A percentile compares a stretch with the other conserved stretches of the same genome.
Conservation (phyloP, 2,113 vertebrate genomes). For the Entelurus aequoreus region DNA sequence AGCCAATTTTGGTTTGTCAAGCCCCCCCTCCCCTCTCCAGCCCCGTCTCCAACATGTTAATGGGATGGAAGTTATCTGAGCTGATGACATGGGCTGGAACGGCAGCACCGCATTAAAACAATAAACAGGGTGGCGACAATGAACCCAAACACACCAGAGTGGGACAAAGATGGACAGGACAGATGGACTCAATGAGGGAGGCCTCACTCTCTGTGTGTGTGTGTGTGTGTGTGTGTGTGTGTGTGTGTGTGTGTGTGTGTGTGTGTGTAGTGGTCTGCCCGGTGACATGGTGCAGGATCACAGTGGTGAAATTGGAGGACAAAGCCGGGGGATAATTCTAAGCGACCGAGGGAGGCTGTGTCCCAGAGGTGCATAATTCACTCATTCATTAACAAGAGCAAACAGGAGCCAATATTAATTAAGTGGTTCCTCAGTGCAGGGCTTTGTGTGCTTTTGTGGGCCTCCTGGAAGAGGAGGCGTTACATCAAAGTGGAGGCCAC, state of each 20-base stretch:
- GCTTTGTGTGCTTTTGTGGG: constrained; percentile 40
- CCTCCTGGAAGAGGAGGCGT: constrained; percentile 38
- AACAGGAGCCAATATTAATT: constrained; percentile 77
- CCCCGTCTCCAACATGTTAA: constrained; percentile 86
- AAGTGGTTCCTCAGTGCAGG: constrained; percentile 57
- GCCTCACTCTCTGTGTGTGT: constrained; percentile 18
- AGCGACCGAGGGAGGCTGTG: constrained; percentile 56
- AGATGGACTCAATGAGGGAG: constrained; percentile 77
- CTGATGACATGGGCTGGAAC: constrained; percentile 66
- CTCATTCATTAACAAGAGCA: constrained; percentile 74
- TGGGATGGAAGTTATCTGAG: constrained; percentile 88
- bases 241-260: constrained; percentile 27
- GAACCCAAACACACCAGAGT: constrained; percentile 73
- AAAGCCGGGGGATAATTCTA: constrained; percentile 66
- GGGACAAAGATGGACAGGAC: constrained; percentile 79
- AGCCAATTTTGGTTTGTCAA: constrained; percentile 78
- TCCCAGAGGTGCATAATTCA: constrained; percentile 75
- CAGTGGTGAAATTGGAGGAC: constrained; percentile 69
- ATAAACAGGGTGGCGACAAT: constrained; percentile 80
- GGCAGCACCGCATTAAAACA: constrained; percentile 73
- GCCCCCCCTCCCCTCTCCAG: constrained; percentile 29
- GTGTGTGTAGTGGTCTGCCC: constrained; percentile 37
- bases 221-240: constrained; percentile 25
- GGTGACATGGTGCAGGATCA: constrained; percentile 66
- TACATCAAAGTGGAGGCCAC: constrained; percentile 17